Evolutionary conservation across 2,888 invertebrate genomes (phyloP).

Genomic region (Parnassius glacialis): DNA sequence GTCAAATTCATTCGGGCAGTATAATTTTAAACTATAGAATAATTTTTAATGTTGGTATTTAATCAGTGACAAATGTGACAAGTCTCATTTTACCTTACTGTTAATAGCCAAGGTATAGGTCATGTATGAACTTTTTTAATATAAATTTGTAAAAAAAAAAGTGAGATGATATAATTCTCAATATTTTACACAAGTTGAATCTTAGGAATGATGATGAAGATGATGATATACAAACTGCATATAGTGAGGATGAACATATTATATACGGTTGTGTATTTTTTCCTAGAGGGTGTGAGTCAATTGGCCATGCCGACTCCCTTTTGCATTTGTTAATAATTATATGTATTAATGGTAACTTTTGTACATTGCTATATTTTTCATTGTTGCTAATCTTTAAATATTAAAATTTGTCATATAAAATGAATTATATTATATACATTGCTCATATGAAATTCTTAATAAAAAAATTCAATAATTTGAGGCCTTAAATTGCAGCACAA

Average conservation of each 20-base stretch:
- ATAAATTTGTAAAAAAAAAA: constrained; percentile 10
- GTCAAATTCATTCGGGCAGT: constrained; percentile 36
- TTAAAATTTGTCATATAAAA: constrained; percentile 31
- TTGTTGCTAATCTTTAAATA: constrained; percentile 65
- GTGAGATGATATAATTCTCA: constrained; percentile 6
- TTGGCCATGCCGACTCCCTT: constrained; percentile 13
- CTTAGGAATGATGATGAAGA: constrained; percentile 13
- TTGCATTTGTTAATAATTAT: constrained; percentile 27
- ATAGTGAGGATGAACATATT: constrained; percentile 27
- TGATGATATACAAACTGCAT: constrained; percentile 16
- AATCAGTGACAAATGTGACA: constrained; percentile 11
- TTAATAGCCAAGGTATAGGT: constrained; percentile 13
- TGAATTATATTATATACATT: constrained; percentile 32
- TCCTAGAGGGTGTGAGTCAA: constrained; percentile 25
- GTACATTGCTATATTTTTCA: constrained; percentile 57
- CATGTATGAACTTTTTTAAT: constrained; percentile 12
- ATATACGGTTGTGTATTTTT: constrained; percentile 38
- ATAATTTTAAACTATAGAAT: constrained; percentile 24
- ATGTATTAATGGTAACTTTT: constrained; percentile 39
- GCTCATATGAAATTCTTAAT: constrained; percentile 38
- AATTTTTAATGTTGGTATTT: constrained; percentile 28
- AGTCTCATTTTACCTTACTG: constrained; percentile 3
- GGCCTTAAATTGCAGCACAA: constrained; percentile 18
- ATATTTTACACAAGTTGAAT: constrained; percentile 16
- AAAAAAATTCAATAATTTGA: constrained; percentile 27